Percentiles rank a stretch among this genome's conserved stretches.
phyloP scores from a whole-genome alignment of 2,113 vertebrate genomes.

The Embiotoca jacksoni region DNA sequence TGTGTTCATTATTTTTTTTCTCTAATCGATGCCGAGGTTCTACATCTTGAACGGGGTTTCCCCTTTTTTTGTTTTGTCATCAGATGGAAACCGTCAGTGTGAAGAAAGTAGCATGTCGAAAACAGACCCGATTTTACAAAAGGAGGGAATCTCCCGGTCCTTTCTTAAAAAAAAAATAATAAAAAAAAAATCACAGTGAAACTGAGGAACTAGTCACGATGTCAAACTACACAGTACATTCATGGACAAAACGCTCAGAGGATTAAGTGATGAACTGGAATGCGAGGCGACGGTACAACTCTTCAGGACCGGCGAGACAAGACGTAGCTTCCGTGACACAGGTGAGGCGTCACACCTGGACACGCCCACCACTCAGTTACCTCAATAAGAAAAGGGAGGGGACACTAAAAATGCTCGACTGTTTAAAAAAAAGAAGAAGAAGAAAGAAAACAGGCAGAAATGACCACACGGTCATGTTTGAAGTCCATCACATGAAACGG shows the following conservation, averaged over 20 bases:
- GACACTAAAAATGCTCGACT: slow-evolving; percentile 77
- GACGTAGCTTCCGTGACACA: slow-evolving; percentile 3
- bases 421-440: slow-evolving; percentile 55
- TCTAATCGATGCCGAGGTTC: slow-evolving; percentile 27
- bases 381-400: slow-evolving; percentile 27
- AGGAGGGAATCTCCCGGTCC: slow-evolving; percentile 1
- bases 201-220: slow-evolving; percentile 51
- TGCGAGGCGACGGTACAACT: slow-evolving; percentile 55
- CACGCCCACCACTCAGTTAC: slow-evolving; percentile 63
- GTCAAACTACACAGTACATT: slow-evolving; percentile 70
- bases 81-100: slow-evolving; percentile 58
- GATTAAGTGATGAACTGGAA: slow-evolving; percentile 73
- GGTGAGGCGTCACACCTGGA: slow-evolving; percentile 41
- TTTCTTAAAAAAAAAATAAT: slow-evolving; percentile 22
- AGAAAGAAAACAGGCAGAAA: slow-evolving; percentile 58
- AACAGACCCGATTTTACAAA: slow-evolving; percentile 21
- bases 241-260: slow-evolving; percentile 52
- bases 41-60: slow-evolving; percentile 27
- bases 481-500: slow-evolving; percentile 66
- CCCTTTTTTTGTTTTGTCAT: neutral
- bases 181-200: slow-evolving; percentile 45
- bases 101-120: slow-evolving; percentile 35
- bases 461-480: slow-evolving; percentile 45
- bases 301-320: slow-evolving; percentile 30
- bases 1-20: slow-evolving; percentile 25